phyloP scores from a whole-genome alignment of 2,113 vertebrate species.

The Anser cygnoides region DNA sequence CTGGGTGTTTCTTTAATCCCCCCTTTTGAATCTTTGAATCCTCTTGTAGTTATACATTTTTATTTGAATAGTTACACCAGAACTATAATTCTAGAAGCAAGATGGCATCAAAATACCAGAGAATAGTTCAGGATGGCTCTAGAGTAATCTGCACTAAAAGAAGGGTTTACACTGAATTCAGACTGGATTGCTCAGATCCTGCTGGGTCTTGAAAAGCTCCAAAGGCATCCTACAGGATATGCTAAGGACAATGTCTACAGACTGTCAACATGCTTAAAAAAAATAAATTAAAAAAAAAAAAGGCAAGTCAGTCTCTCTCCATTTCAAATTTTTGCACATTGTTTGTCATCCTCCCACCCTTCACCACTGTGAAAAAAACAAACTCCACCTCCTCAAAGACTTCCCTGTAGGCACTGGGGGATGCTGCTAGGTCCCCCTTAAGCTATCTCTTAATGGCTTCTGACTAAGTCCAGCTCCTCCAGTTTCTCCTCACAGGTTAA shows the following conservation, averaged over 20 bases:
- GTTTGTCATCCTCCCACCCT: accelerated
- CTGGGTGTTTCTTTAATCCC: background rate
- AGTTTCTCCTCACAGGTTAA: background rate
- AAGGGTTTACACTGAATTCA: background rate
- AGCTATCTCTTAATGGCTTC: background rate
- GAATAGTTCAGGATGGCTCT: background rate
- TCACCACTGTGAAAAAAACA: background rate
- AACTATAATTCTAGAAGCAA: background rate
- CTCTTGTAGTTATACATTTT: background rate
- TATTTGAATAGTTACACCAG: background rate
- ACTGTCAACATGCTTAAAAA: background rate
- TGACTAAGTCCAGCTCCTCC: background rate
- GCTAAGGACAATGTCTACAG: background rate
- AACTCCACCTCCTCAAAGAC: background rate
- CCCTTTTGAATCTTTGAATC: background rate
- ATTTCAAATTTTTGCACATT: background rate
- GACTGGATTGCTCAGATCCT: background rate
- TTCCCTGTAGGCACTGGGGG: background rate
- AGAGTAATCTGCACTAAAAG: background rate
- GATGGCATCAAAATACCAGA: background rate
- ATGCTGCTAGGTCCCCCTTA: background rate
- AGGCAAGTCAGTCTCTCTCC: background rate
- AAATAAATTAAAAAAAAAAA: too few species aligned
- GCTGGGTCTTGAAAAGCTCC: background rate
- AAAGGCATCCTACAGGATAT: background rate